A percentile compares a stretch with the other conserved stretches of the same genome.
phyloP scores from a whole-genome alignment of 2,888 invertebrate species.

The Spilosoma lubricipeda region DNA sequence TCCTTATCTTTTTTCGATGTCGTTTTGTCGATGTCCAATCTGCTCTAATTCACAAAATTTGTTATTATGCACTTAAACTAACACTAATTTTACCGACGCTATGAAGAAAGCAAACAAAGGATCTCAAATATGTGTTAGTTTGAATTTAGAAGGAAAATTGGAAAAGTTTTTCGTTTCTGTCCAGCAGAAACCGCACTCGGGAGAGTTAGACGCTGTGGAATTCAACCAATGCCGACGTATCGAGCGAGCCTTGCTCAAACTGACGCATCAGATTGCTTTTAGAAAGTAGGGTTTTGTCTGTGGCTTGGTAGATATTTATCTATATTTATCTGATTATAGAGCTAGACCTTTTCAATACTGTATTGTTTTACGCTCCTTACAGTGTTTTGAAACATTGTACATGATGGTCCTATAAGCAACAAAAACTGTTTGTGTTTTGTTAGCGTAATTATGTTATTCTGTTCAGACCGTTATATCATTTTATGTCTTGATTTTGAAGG shows the following conservation, averaged over 20 bases:
- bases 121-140: slow-evolving; percentile 8
- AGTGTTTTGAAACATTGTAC: no score
- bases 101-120: slow-evolving; percentile 1
- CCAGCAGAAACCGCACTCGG: neutral
- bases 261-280: no score
- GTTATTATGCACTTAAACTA: neutral
- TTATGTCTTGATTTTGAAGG: no score
- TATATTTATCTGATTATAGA: no score
- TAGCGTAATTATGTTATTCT: neutral
- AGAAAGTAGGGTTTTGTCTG: neutral
- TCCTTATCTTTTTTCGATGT: no score
- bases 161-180: slow-evolving; percentile 4
- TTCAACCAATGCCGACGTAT: neutral
- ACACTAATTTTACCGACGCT: neutral
- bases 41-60: neutral
- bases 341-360: no score
- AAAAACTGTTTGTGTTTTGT: neutral
- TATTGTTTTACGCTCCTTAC: no score
- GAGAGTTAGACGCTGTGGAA: neutral
- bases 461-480: no score
- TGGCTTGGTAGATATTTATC: neutral
- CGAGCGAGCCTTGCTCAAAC: neutral
- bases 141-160: slow-evolving; percentile 13
- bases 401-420: no score
- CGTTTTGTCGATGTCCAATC: neutral